Evolutionary conservation across 1,140 invertebrate genomes (phyloP).

Genomic region (Daktulosphaira vitifoliae): DNA sequence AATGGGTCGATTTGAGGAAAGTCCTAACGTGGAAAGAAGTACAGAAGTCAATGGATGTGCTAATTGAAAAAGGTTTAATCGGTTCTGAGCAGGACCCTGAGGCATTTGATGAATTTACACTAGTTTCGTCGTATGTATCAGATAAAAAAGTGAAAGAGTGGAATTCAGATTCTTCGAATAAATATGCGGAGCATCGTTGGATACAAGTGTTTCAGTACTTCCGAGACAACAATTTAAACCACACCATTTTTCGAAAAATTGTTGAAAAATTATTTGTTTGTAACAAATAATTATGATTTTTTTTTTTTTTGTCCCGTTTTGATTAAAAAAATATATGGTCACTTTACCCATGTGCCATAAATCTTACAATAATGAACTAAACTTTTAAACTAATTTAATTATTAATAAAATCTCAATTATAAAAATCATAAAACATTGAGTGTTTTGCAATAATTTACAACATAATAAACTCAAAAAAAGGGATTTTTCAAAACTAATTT

Average conservation of each 20-base stretch:
- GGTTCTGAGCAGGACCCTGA: slow-evolving; percentile 10
- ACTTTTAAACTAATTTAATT: too few species aligned
- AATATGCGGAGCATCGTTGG: slow-evolving; percentile 20
- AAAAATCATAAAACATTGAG: too few species aligned
- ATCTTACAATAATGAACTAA: too few species aligned
- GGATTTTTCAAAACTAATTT: too few species aligned
- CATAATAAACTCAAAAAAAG: too few species aligned
- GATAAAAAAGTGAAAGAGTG: slow-evolving; percentile 3
- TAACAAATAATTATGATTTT: slow-evolving; percentile 14
- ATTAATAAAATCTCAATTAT: too few species aligned
- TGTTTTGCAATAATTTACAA: too few species aligned
- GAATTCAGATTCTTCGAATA: slow-evolving; percentile 25
- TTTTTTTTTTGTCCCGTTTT: too few species aligned
- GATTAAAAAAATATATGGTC: too few species aligned
- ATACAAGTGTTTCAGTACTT: slow-evolving; percentile 16
- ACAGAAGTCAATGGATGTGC: slow-evolving; percentile 15
- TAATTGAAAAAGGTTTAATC: slow-evolving; percentile 22
- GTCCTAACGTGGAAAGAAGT: slow-evolving; percentile 6
- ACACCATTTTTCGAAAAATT: slow-evolving; percentile 13
- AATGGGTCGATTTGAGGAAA: slow-evolving; percentile 20
- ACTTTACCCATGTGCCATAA: too few species aligned
- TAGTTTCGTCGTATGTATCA: slow-evolving; percentile 14
- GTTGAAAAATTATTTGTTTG: slow-evolving; percentile 8
- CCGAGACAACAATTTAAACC: slow-evolving; percentile 23
- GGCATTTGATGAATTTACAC: slow-evolving; percentile 18